Conservation (phyloP, 1,140 invertebrate genomes). For the Drosophila persimilis region DNA sequence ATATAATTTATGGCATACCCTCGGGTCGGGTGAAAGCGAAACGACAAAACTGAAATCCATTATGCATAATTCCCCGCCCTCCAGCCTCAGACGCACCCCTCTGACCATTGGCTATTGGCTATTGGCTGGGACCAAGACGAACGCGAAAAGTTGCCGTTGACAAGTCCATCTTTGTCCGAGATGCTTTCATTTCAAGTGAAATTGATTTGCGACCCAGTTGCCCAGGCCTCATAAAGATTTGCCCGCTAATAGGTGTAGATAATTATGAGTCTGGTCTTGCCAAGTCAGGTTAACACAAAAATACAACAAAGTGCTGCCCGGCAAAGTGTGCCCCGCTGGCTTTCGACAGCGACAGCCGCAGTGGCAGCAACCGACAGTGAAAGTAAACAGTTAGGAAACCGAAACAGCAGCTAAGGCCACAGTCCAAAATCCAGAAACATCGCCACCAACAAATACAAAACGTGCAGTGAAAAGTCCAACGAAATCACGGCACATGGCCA, state of each 20-base stretch:
- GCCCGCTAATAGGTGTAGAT: slow-evolving; percentile 72
- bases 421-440: slow-evolving; percentile 42
- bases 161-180: slow-evolving; percentile 65
- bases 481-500: slow-evolving; percentile 59
- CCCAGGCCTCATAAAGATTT: slow-evolving; percentile 64
- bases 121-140: slow-evolving; percentile 3
- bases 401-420: slow-evolving; percentile 14
- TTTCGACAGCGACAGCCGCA: slow-evolving; percentile 47
- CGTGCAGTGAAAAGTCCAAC: slow-evolving; percentile 62
- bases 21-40: slow-evolving; percentile 62
- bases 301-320: slow-evolving; percentile 51
- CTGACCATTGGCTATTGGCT: too few species aligned
- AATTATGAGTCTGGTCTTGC: slow-evolving; percentile 65
- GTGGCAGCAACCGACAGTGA: slow-evolving; percentile 30
- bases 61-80: slow-evolving; percentile 56
- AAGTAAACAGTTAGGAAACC: slow-evolving; percentile 63
- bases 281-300: slow-evolving; percentile 49
- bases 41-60: slow-evolving; percentile 44
- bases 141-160: slow-evolving; percentile 44
- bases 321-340: slow-evolving; percentile 58
- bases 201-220: slow-evolving; percentile 79
- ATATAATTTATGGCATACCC: slow-evolving; percentile 54
- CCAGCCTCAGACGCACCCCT: background rate
- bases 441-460: slow-evolving; percentile 37
- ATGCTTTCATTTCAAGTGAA: slow-evolving; percentile 79